A percentile compares a stretch with the other conserved stretches of the same genome.
Evolutionary conservation across 2,888 invertebrate species (phyloP).

Genomic region (Argyra leucocephala): DNA sequence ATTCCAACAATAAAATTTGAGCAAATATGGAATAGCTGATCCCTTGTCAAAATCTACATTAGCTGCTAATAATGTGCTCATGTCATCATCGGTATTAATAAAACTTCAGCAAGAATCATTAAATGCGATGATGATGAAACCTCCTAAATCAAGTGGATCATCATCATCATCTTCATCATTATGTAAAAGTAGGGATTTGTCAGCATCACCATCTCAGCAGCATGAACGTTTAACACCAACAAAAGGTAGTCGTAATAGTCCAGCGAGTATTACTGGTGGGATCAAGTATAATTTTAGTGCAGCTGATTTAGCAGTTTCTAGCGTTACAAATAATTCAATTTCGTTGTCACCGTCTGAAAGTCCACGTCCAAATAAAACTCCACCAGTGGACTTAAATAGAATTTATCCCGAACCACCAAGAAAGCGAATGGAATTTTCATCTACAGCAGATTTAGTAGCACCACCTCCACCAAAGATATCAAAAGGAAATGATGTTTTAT

Average conservation of each 20-base stretch:
- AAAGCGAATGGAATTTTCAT: conserved; percentile 44
- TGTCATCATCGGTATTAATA: conserved; percentile 58
- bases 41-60: conserved; percentile 66
- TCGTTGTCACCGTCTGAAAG: conserved; percentile 38
- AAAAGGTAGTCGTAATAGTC: conserved; percentile 30
- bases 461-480: conserved; percentile 52
- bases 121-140: conserved; percentile 48
- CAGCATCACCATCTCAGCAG: conserved; percentile 32
- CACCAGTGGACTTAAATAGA: conserved; percentile 40
- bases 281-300: conserved; percentile 43
- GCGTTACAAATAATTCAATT: conserved; percentile 39
- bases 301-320: conserved; percentile 43
- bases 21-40: conserved; percentile 53
- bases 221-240: conserved; percentile 40
- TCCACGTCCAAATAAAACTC: conserved; percentile 36
- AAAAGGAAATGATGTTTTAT: conserved; percentile 46
- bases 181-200: conserved; percentile 39
- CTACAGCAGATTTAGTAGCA: conserved; percentile 43
- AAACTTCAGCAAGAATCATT: conserved; percentile 55
- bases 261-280: conserved; percentile 22
- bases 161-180: conserved; percentile 33
- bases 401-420: conserved; percentile 38
- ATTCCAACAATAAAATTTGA: conserved; percentile 45
- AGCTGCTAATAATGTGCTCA: conserved; percentile 68
- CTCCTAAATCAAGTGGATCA: conserved; percentile 38